These are phyloP conservation scores for Rhorus exstirpatorius DNA, from an alignment of 2,888 invertebrate genomes.

Conservation along the genomic window DNA sequence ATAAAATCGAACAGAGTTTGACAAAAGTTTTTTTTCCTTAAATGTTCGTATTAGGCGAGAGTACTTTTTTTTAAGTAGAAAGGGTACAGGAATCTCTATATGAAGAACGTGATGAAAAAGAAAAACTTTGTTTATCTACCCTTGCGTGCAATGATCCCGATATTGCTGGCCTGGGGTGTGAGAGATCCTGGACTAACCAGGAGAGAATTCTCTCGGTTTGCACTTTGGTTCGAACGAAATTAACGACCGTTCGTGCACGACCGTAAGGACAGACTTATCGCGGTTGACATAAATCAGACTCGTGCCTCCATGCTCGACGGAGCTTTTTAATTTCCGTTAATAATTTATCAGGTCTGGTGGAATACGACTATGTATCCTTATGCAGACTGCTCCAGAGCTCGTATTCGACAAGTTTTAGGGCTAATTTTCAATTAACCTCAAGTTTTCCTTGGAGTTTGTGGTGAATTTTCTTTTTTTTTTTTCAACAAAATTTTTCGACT, in stretches of 20 bases:
- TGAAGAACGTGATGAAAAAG: too few species aligned
- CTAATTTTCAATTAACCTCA: conserved; percentile 12
- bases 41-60: too few species aligned
- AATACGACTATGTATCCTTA: conserved; percentile 4
- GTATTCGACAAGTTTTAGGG: conserved; percentile 1
- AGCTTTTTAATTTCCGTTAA: conserved; percentile 73
- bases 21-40: too few species aligned
- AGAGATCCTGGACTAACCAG: too few species aligned
- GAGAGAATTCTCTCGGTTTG: conserved; percentile 25
- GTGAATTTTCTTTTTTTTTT: background rate
- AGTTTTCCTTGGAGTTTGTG: background rate
- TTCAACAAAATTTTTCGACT: background rate
- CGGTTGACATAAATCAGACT: conserved; percentile 68
- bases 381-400: conserved; percentile 22
- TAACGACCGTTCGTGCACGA: conserved; percentile 65
- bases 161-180: conserved; percentile 1
- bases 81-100: too few species aligned
- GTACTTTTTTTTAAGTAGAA: too few species aligned
- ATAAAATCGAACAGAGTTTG: too few species aligned
- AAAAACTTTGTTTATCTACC: too few species aligned
- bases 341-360: conserved; percentile 65
- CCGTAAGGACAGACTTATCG: conserved; percentile 71
- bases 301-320: conserved; percentile 45
- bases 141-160: background rate
- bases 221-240: conserved; percentile 66